Base-by-base conservation (phyloP, 2,113 vertebrate species). In the Malurus melanocephalus region DNA sequence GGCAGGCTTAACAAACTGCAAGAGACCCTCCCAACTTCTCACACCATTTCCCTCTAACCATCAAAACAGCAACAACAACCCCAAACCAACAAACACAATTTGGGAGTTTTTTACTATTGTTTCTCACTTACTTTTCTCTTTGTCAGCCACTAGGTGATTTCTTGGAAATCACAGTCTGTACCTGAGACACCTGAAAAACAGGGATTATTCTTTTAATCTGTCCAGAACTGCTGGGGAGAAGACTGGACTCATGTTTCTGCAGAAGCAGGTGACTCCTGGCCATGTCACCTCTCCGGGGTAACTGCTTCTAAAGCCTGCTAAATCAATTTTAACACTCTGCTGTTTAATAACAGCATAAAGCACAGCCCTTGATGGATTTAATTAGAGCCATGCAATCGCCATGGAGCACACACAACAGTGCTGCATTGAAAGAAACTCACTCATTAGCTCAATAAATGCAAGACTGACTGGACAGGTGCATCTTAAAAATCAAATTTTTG, bases 281-380 rank as follows among this genome's bases (percentile, higher is more conserved):
- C 51, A 79, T 3, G 4, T 21, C 55, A 81, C 16, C 51, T 80
- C 72, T 83, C 38, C 49, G 57, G 32, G 75, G 26, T n/a, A 77
- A 43, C 76, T 83, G 42, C 52, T 86, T 27, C 73, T 76, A 82
- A 76, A 79, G 40, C 75, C 74, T 56, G 55, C 22, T 90, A 88
- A 91, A 79, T 76, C 74, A 79, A 68, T 69, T 76, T 79, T 73
- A 93, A 73, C 62, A 79, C 40, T 67, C 76, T 48, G 73, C 80
- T 69, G 43, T 91, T 83, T 93, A 93, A 79, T 53, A 95, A 65
- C 69, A 88, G 69, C 60, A 73, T 51, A 96, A 88, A 93, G 80
- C 46, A 87, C 52, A 69, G 56, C 46, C 55, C 55, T 78, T 89
- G n/a, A 3, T 62, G 74, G 71, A 62, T 91, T 81, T 85, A 72